A percentile compares a stretch with the other conserved stretches of the same genome.
Evolutionary conservation across 2,888 invertebrate genomes (phyloP).

Genomic region (Cheilosia vulpina): DNA sequence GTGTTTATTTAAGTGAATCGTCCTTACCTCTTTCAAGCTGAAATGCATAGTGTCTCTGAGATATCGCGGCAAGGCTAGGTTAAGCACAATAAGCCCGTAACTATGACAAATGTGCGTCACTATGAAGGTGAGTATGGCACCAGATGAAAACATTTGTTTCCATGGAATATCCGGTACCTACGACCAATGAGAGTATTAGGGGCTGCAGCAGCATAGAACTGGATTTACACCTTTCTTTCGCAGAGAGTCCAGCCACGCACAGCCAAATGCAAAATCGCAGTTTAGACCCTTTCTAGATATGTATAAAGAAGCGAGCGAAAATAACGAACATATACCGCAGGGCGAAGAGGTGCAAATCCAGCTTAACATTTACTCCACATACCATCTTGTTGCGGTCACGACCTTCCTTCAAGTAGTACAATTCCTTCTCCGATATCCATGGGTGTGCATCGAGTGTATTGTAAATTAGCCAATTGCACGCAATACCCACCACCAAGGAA

Average conservation of each 20-base stretch:
- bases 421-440: conserved; percentile 84
- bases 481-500: conserved; percentile 79
- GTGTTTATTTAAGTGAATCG: background rate
- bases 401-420: conserved; percentile 78
- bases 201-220: background rate
- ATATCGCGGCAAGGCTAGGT: conserved; percentile 82
- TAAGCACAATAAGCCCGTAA: conserved; percentile 82
- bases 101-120: conserved; percentile 84
- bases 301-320: too few species aligned
- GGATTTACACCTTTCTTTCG: too few species aligned
- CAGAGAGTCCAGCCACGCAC: too few species aligned
- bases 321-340: too few species aligned
- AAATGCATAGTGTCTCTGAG: conserved; percentile 84
- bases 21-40: conserved; percentile 81
- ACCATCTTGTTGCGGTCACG: conserved; percentile 76
- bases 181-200: conserved; percentile 10
- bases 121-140: conserved; percentile 84
- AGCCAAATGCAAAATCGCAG: too few species aligned
- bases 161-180: conserved; percentile 83
- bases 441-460: conserved; percentile 85
- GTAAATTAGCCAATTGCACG: conserved; percentile 82
- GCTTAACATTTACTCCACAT: background rate
- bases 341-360: too few species aligned
- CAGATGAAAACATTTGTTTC: conserved; percentile 83
- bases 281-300: too few species aligned